Evolutionary conservation across 2,888 invertebrate species (phyloP).

Genomic region (Drosophila quinaria): DNA sequence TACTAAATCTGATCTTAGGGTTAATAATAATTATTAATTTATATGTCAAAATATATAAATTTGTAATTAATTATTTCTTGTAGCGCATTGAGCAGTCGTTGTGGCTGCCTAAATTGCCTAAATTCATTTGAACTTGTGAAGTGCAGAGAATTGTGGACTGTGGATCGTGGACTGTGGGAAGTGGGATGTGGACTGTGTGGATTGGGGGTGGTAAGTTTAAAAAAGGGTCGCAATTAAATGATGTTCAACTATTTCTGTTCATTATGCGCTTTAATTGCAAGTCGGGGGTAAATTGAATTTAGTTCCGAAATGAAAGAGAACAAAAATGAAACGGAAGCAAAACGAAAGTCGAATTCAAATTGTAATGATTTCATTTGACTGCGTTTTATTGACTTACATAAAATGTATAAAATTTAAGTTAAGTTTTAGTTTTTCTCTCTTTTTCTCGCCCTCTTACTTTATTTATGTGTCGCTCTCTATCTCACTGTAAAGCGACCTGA

Average conservation of each 20-base stretch:
- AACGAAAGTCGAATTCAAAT: slow-evolving; percentile 21
- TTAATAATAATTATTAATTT: neutral
- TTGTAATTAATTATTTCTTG: neutral
- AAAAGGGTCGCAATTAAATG: slow-evolving; percentile 43
- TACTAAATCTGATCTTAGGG: too few relatives aligned
- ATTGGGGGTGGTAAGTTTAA: slow-evolving; percentile 20
- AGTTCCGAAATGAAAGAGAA: neutral
- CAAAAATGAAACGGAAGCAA: slow-evolving; percentile 14
- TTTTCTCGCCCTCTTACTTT: neutral
- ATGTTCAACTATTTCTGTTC: slow-evolving; percentile 26
- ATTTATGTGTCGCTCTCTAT: neutral
- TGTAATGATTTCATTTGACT: slow-evolving; percentile 42
- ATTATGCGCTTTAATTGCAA: slow-evolving; percentile 56
- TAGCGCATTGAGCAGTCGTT: slow-evolving; percentile 42
- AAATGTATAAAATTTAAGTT: slow-evolving; percentile 30
- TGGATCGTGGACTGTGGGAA: slow-evolving; percentile 14
- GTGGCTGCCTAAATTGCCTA: neutral
- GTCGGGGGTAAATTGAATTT: slow-evolving; percentile 11
- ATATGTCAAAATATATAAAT: neutral
- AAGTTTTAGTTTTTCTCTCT: neutral
- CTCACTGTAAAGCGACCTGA: slow-evolving; percentile 50
- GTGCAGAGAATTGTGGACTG: slow-evolving; percentile 14
- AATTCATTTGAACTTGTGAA: slow-evolving; percentile 49
- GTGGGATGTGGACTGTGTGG: slow-evolving; percentile 7
- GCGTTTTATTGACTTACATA: slow-evolving; percentile 56